Percentiles rank a stretch among this genome's conserved stretches.
Conservation (phyloP, 92 coral and sea anemone species). For the Metridium senile region DNA sequence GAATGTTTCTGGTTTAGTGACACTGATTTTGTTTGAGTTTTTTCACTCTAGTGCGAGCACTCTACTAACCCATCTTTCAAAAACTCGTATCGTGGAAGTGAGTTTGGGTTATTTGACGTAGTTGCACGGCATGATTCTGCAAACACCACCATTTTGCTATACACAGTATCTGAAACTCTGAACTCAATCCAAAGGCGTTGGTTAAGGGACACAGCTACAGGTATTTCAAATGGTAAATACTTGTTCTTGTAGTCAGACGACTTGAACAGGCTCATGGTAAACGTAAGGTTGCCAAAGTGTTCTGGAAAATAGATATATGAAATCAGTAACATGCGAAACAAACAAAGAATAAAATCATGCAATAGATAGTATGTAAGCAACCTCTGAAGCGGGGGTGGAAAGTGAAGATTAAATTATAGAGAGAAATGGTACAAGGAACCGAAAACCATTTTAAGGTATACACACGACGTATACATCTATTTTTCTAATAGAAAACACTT, state of each 20-base stretch:
- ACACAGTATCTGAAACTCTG: background rate
- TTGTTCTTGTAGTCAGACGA: background rate
- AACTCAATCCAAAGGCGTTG: slow-evolving; percentile 18
- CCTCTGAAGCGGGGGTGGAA: too few species aligned
- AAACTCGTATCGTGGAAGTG: slow-evolving; percentile 12
- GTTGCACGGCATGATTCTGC: slow-evolving; percentile 26
- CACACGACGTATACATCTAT: too few species aligned
- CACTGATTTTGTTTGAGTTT: too few species aligned
- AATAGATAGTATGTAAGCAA: background rate
- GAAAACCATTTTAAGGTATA: too few species aligned
- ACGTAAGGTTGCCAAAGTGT: slow-evolving; percentile 22
- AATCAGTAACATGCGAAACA: background rate
- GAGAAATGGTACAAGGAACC: too few species aligned
- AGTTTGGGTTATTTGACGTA: slow-evolving; percentile 18
- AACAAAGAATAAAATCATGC: background rate
- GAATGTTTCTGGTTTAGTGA: too few species aligned
- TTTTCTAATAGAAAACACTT: too few species aligned
- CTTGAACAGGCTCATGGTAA: slow-evolving; percentile 20
- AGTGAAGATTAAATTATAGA: too few species aligned
- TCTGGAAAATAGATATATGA: background rate
- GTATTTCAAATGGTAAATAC: slow-evolving; percentile 11
- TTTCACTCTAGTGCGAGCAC: too few species aligned
- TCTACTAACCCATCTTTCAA: slow-evolving; percentile 9
- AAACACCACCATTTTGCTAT: slow-evolving; percentile 14
- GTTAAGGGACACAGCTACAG: slow-evolving; percentile 15